phyloP scores from a whole-genome alignment of 2,113 vertebrate species.

The Lucifuga dentata region DNA sequence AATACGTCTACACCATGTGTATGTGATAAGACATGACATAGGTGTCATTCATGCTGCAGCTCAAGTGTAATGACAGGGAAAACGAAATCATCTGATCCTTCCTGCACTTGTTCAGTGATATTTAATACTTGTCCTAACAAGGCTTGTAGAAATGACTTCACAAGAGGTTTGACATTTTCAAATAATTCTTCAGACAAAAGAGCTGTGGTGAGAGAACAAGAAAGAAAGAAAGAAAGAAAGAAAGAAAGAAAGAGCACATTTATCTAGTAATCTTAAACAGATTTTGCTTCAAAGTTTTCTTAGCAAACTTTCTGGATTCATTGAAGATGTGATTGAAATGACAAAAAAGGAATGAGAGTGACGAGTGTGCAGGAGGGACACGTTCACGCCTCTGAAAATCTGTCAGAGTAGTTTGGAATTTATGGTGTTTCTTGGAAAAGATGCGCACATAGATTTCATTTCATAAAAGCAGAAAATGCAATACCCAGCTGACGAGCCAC shows the following conservation, averaged over 20 bases:
- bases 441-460: conserved; percentile 61
- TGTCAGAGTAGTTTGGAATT: conserved; percentile 72
- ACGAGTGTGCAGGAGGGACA: conserved; percentile 27
- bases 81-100: conserved; percentile 32
- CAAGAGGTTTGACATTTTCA: conserved; percentile 65
- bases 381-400: conserved; percentile 62
- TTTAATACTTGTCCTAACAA: conserved; percentile 51
- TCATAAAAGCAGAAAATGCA: conserved; percentile 63
- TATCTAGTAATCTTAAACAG: conserved; percentile 39
- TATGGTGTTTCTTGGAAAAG: conserved; percentile 59
- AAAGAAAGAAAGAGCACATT: conserved; percentile 18
- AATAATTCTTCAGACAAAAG: not conserved
- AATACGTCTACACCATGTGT: not conserved
- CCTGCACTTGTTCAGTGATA: conserved; percentile 42
- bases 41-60: conserved; percentile 30
- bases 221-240: conserved; percentile 4
- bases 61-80: conserved; percentile 19
- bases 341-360: conserved; percentile 47
- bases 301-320: conserved; percentile 56
- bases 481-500: conserved; percentile 56
- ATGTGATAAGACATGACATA: not conserved
- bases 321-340: conserved; percentile 67
- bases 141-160: conserved; percentile 42
- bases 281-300: conserved; percentile 59
- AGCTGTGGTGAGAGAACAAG: not conserved